Evolutionary conservation across 2,113 vertebrate genomes (phyloP), one percentile per base, ranked within the genome.

Genomic region (Malaclemys terrapin): DNA sequence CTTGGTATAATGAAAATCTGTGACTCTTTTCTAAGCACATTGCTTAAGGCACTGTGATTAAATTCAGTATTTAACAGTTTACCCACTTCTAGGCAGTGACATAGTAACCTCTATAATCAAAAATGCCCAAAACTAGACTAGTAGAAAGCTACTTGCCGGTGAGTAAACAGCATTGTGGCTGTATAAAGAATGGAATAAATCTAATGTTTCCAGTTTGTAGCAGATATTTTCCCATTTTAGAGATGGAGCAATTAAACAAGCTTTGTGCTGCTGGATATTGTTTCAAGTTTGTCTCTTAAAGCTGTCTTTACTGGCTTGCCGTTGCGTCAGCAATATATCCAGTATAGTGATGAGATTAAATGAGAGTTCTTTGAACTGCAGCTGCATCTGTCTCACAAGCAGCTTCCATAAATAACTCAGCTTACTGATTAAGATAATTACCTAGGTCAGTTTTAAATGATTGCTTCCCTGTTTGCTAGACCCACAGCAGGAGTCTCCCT

Each of bases 351-450:
- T 25, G 25, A 92, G 80, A 93, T 53, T 90, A 95, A 91, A 94
- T 27, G 54, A 85, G 82, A 78, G 84, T 92, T 95, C 54, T 49
- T 90, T 94, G 56, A 87, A 69, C 47, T 94, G 35, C 42, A 76
- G 72, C 85, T 94, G 91, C 78, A 88, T 85, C 0, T 3, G 52
- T 78, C 93, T 79, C 85, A 82, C 79, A 91, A 94, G 85, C 84
- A 93, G 93, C 52, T 45, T 90, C 50, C 82, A 84, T 72, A 25
- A 38, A 82, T 82, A 45, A 80, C 93, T 90, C 82, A 82, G 45
- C 35, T 90, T 96, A 80, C 78, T 85, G 88, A 80, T 45, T 78
- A 72, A 75, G 49, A 35, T 72, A 87, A 86, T 81, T 93, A 93
- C 49, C 45, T 45, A 59, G 42, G 82, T 92, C 45, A 82, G 54